phyloP scores from a whole-genome alignment of 2,888 invertebrate species.

The Zaprionus lineosus region DNA sequence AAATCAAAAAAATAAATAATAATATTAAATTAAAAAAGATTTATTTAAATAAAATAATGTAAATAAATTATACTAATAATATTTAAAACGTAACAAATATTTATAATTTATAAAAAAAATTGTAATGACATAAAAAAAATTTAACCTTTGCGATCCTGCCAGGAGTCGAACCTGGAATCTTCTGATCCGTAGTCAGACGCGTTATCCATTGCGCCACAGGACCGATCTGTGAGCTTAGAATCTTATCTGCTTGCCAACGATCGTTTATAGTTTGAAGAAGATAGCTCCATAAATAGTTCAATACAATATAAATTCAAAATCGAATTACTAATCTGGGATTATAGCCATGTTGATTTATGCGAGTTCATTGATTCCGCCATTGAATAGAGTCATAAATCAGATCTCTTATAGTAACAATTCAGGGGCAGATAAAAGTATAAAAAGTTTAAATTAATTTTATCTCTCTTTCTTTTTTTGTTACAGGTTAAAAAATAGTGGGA shows the following conservation, averaged over 20 bases:
- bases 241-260: conserved; percentile 3
- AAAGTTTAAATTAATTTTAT: neutral
- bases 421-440: conserved; percentile 2
- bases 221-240: conserved; percentile 44
- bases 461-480: neutral
- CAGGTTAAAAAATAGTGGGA: neutral
- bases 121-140: conserved; percentile 39
- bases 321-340: too few species aligned
- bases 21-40: neutral
- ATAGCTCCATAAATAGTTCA: neutral
- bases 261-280: too few species aligned
- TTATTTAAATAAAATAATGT: too few species aligned
- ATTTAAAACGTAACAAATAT: too few species aligned
- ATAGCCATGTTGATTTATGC: conserved; percentile 19
- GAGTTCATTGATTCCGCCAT: conserved; percentile 23
- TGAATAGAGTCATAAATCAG: too few species aligned
- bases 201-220: conserved; percentile 84
- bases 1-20: neutral
- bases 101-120: too few species aligned
- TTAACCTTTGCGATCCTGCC: conserved; percentile 82
- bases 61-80: too few species aligned
- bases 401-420: too few species aligned
- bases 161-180: conserved; percentile 84
- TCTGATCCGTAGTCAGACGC: conserved; percentile 84
- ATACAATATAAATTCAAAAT: conserved; percentile 1